Evolutionary conservation across 2,113 vertebrate genomes (phyloP), one percentile per base, ranked within the genome.

Genomic region (Heliornis fulica): DNA sequence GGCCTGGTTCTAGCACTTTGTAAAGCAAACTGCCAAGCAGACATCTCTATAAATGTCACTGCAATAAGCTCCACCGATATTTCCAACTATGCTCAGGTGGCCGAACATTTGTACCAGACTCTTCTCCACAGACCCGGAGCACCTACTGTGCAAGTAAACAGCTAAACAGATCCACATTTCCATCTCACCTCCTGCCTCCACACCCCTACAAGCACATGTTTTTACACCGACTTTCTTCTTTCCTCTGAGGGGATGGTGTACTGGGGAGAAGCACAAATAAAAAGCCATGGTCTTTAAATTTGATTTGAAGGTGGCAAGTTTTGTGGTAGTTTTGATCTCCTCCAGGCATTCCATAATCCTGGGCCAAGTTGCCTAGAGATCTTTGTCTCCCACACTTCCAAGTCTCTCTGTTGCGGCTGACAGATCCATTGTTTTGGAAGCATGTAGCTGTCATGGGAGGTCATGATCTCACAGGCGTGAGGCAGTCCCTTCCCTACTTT

Each of bases 291-390:
- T 96, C 94, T 95, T 97, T 97, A 96, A 95, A 93, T 95, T 83
- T 96, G 89, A 95, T 97, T 94, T 96, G 89, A 96, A 96, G 94
- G 95, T 97, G 94, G 93, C 41, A 22, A 95, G 94, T 96, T 97
- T 94, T 93, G 93, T 96, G 95, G 91, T 96, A 93, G 95, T 96
- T 96, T 96, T 96, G 94, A 96, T 97, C 95, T 96, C 94, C 89
- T 96, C 93, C 91, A 96, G 84, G 96, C 95, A 96, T 97, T 97
- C 96, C 95, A 96, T 96, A 96, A 95, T 97, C 91, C 16, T 97
- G 96, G 96, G 96, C 96, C 95, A 97, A 97, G 96, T 97, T 97
- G 96, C 95, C 94, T 97, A 97, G 96, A 97, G 95, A 97, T 96
- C 94, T 95, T 96, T 96, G 96, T 96, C 94, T 97, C 95, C 96